A percentile compares a stretch with the other conserved stretches of the same genome.
These are phyloP conservation scores for Alsophila aescularia DNA, from an alignment of 2,888 invertebrate species.

Conservation along the genomic window DNA sequence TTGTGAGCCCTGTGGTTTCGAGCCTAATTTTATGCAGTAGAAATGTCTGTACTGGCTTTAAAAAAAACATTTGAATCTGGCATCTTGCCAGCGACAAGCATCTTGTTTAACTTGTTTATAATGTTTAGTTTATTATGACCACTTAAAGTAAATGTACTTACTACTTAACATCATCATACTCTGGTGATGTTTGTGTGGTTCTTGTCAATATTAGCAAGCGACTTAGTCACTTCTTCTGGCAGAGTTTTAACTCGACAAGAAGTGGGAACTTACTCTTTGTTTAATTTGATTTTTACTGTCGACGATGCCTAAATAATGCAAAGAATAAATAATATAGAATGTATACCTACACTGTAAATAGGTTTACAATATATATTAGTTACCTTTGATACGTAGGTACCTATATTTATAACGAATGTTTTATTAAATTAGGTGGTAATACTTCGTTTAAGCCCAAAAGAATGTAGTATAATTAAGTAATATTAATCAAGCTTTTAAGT, in stretches of 20 bases:
- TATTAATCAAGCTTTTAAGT: not conserved
- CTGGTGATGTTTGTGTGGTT: conserved; percentile 37
- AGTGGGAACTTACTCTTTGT: conserved; percentile 13
- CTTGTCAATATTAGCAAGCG: conserved; percentile 28
- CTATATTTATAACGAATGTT: too few species aligned
- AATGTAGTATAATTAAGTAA: not conserved
- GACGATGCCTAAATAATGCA: not conserved
- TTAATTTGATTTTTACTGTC: conserved; percentile 5
- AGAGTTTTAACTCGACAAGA: conserved; percentile 9
- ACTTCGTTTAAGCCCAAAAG: too few species aligned
- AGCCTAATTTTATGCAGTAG: conserved; percentile 16
- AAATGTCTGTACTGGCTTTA: conserved; percentile 37
- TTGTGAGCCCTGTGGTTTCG: not conserved
- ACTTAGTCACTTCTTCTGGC: conserved; percentile 22
- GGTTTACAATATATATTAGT: too few species aligned
- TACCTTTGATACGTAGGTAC: too few species aligned
- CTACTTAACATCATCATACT: conserved; percentile 41
- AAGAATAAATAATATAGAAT: too few species aligned
- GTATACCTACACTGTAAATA: too few species aligned
- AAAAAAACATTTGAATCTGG: conserved; percentile 54
- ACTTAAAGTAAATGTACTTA: conserved; percentile 29
- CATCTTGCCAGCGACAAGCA: conserved; percentile 49
- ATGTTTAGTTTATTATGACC: conserved; percentile 46
- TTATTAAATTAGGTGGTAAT: too few species aligned
- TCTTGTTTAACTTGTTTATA: conserved; percentile 48